Evolutionary conservation across 2,888 invertebrate species (phyloP).

Genomic region (Platypus cylindrus): DNA sequence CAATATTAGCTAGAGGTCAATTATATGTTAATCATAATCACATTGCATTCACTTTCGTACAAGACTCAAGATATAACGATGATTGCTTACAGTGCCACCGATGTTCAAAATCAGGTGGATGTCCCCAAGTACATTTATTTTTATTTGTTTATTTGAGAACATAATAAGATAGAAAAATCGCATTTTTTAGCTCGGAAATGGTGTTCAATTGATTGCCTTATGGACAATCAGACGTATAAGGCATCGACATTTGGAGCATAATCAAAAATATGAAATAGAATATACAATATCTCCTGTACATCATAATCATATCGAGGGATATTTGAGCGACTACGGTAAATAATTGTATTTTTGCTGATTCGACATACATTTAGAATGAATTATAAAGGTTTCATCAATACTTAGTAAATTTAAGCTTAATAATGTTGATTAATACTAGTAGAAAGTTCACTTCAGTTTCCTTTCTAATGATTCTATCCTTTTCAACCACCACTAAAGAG

Average conservation of each 20-base stretch:
- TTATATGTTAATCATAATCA: slow-evolving; percentile 40
- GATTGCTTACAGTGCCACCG: slow-evolving; percentile 30
- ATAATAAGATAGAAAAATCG: too few relatives aligned
- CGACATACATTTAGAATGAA: too few relatives aligned
- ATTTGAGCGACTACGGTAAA: slow-evolving; percentile 9
- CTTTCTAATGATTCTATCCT: too few relatives aligned
- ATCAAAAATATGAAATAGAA: slow-evolving; percentile 48
- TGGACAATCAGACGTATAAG: slow-evolving; percentile 59
- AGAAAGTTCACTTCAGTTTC: too few relatives aligned
- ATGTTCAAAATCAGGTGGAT: slow-evolving; percentile 10
- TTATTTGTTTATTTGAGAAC: too few relatives aligned
- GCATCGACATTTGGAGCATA: slow-evolving; percentile 39
- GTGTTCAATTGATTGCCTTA: slow-evolving; percentile 41
- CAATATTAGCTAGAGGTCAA: slow-evolving; percentile 50
- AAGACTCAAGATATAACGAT: slow-evolving; percentile 36
- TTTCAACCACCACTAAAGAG: too few relatives aligned
- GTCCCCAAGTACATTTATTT: neutral
- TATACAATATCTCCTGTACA: slow-evolving; percentile 50
- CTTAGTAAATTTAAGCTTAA: too few relatives aligned
- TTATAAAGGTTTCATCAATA: too few relatives aligned
- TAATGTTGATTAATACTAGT: too few relatives aligned
- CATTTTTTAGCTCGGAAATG: too few relatives aligned
- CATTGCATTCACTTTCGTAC: slow-evolving; percentile 41
- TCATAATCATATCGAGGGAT: slow-evolving; percentile 17
- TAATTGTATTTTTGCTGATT: too few relatives aligned